These are phyloP conservation scores for Augiades crinisus DNA, from an alignment of 2,888 invertebrate species.

Conservation along the genomic window DNA sequence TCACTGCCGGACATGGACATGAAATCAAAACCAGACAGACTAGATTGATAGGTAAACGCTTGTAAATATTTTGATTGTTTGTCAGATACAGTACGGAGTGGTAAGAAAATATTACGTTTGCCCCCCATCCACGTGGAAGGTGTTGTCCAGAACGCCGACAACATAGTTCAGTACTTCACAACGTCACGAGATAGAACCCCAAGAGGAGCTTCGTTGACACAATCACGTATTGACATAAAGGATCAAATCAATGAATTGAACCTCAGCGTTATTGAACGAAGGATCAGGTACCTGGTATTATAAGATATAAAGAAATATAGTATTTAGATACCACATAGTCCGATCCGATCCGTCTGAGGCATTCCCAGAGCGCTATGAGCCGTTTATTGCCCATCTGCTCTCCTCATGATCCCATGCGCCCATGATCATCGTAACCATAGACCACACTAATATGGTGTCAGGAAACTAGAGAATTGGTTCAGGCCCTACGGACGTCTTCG, in stretches of 20 bases:
- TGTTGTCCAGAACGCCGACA: conserved; percentile 32
- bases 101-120: conserved; percentile 37
- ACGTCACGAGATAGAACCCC: neutral
- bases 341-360: too few relatives aligned
- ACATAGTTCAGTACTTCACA: conserved; percentile 12
- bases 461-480: too few relatives aligned
- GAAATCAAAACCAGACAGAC: too few relatives aligned
- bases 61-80: neutral
- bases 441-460: too few relatives aligned
- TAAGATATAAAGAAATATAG: neutral
- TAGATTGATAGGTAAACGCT: too few relatives aligned
- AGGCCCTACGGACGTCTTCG: too few relatives aligned
- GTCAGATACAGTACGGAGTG: conserved; percentile 10
- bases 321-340: neutral
- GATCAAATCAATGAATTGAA: conserved; percentile 63
- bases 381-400: too few relatives aligned
- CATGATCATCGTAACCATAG: too few relatives aligned
- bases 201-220: neutral
- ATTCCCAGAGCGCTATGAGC: too few relatives aligned
- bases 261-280: conserved; percentile 39
- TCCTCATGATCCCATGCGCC: too few relatives aligned
- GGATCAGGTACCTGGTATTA: too few relatives aligned
- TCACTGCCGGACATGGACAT: too few relatives aligned
- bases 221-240: conserved; percentile 52
- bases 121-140: conserved; percentile 59